Evolutionary conservation across 1,140 invertebrate species (phyloP), one percentile per base, ranked within the genome.

Genomic region (Leptinotarsa undecemlineata): DNA sequence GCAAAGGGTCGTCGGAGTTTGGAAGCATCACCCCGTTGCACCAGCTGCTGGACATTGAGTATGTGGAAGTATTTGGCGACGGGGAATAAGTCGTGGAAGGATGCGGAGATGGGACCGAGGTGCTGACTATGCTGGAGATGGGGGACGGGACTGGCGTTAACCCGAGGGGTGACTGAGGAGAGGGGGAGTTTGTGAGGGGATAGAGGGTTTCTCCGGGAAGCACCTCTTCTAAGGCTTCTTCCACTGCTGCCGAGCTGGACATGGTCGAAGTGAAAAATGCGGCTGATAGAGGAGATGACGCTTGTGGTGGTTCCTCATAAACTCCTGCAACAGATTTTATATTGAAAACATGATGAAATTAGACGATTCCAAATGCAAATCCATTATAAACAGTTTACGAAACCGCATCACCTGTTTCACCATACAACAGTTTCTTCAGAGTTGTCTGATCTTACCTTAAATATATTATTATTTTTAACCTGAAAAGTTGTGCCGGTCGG

Each of bases 231-330:
- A 95, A 83, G 1, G 93, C 93, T 83, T 94, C 92, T 84, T 94
- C 93, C 0, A 95, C 93, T 76, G 93, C 93, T 77, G 93, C 93
- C 19, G 93, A 92, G 68, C 92, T 94, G 1, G 93, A 94, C 88
- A 94, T 94, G 20, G 92, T 92, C n/a, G 91, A 91, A n/a, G 92
- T 93, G 83, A 93, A 95, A 83, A 94, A 94, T 0, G 93, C 92
- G 33, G 93, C 92, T 2, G 93, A 92, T 1, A 94, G 83, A 1
- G 93, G 92, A 3, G 90, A 91, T 8, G 90, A 91, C 2, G 90
- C 89, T 70, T 91, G 90, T 19, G 88, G 87, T 0, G 90, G 88
- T 74, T 88, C 87, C 23, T 72, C 71, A 47, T 64, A 72, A 33
- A 72, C 48, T 19, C 71, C 71, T 72, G 71, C 26, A n/a, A 72